Evolutionary conservation across 2,888 invertebrate genomes (phyloP), one percentile per base, ranked within the genome.

Genomic region (Thymelicus acteon): DNA sequence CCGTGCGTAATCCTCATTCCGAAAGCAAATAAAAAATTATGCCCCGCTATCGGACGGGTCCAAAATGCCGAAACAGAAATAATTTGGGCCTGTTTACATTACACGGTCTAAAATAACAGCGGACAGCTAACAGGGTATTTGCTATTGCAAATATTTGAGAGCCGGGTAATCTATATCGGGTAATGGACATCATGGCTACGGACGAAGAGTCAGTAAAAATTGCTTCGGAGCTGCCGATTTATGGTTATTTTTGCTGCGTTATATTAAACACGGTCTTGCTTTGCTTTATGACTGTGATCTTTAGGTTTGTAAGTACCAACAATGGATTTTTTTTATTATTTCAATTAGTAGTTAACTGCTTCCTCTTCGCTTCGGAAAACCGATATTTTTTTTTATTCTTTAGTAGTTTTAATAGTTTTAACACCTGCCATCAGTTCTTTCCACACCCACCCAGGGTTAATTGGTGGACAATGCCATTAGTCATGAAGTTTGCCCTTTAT

Each of bases 51-150:
- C 62, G 31, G 31, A 49, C 39, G 58, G 31, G 31, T 15, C 24
- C 44, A 19, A 47, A 24, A 61, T 24, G 13, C 13, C 62, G 48
- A 62, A 62, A 48, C 31, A 13, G 48, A 37, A 52, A 63, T 47
- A 63, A 48, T 48, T 19, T 40, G 57, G 44, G 5, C 44, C n/a
- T 60, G 40, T 67, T 67, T 67, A 48, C 40, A 39, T 40, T 40
- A 60, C 60, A 52, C 19, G 24, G 49, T 52, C 67, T 67, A 52
- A 67, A 67, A 67, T 60, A 67, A 67, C 67, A 39, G 8, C 7
- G 49, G 24, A 7, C 39, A 58, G 49, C 63, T 49, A 67, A 67
- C 57, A 24, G 49, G 13, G 15, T 67, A 67, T 48, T 67, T 67
- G 58, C 37, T 19, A 60, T 67, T 40, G 40, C 67, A 60, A 67